These are phyloP conservation scores for Antheraea yamamai DNA, from an alignment of 2,888 invertebrate genomes.

Conservation along the genomic window DNA sequence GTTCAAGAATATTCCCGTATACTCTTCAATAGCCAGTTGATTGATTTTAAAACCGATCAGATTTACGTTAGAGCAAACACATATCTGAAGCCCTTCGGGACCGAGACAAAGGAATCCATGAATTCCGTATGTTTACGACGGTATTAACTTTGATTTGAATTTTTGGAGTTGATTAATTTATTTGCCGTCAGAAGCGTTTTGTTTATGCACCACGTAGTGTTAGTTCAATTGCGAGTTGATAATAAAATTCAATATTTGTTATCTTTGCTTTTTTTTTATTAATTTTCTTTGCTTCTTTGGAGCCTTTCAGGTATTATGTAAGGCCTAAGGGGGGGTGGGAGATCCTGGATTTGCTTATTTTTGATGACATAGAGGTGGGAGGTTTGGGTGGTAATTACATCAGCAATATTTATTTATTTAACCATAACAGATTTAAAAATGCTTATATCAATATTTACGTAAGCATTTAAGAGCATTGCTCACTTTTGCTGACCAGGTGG, in stretches of 20 bases:
- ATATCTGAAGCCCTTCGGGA: conserved; percentile 31
- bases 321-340: too few species aligned
- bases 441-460: too few species aligned
- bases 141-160: conserved; percentile 30
- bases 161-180: conserved; percentile 19
- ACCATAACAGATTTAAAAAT: too few species aligned
- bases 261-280: neutral
- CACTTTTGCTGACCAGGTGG: too few species aligned
- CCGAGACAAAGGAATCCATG: conserved; percentile 40
- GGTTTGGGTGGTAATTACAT: too few species aligned
- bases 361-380: too few species aligned
- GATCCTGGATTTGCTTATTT: too few species aligned
- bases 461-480: too few species aligned
- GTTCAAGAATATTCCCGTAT: conserved; percentile 21
- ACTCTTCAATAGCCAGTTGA: conserved; percentile 37
- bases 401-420: too few species aligned
- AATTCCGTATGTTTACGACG: conserved; percentile 29
- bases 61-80: conserved; percentile 40
- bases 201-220: neutral
- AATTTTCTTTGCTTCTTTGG: neutral
- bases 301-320: too few species aligned
- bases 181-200: conserved; percentile 6
- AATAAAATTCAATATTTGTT: neutral
- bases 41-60: conserved; percentile 51
- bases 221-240: neutral